These are phyloP conservation scores for Synanceia verrucosa DNA, from an alignment of 2,797 vertebrate species.

Conservation along the genomic window DNA sequence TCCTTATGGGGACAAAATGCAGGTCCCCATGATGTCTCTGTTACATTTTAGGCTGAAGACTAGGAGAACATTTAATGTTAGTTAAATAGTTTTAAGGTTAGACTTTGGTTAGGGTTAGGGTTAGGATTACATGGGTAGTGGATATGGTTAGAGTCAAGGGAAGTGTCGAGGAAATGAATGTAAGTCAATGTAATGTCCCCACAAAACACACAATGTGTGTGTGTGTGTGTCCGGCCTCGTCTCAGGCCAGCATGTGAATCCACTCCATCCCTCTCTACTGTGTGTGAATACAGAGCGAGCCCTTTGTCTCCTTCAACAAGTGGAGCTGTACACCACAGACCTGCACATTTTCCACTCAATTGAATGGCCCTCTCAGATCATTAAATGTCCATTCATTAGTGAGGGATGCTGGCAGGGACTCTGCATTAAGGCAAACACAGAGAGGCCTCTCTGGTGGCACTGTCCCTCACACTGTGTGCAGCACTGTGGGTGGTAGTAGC, in stretches of 20 bases:
- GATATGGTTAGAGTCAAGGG: too few relatives aligned
- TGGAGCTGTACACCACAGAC: constrained; percentile 59
- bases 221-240: constrained; percentile 33
- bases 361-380: constrained; percentile 78
- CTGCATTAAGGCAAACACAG: constrained; percentile 59
- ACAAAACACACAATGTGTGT: too few relatives aligned
- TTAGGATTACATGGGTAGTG: too few relatives aligned
- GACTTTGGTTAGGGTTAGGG: too few relatives aligned
- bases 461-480: constrained; percentile 38
- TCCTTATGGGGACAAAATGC: too few relatives aligned
- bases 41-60: too few relatives aligned
- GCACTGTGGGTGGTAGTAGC: constrained; percentile 54
- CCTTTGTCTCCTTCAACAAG: constrained; percentile 69
- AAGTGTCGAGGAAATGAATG: too few relatives aligned
- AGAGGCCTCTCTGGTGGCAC: constrained; percentile 48
- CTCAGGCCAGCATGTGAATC: constrained; percentile 28
- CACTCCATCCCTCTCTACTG: constrained; percentile 18
- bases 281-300: constrained; percentile 46
- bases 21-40: too few relatives aligned
- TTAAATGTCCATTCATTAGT: constrained; percentile 81
- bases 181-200: too few relatives aligned
- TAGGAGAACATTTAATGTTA: too few relatives aligned
- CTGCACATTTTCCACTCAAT: constrained; percentile 77
- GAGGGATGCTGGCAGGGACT: constrained; percentile 55
- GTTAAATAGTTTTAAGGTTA: too few relatives aligned